These are phyloP conservation scores for Cyprinodon tularosa DNA, from an alignment of 2,113 vertebrate species.

Conservation along the genomic window DNA sequence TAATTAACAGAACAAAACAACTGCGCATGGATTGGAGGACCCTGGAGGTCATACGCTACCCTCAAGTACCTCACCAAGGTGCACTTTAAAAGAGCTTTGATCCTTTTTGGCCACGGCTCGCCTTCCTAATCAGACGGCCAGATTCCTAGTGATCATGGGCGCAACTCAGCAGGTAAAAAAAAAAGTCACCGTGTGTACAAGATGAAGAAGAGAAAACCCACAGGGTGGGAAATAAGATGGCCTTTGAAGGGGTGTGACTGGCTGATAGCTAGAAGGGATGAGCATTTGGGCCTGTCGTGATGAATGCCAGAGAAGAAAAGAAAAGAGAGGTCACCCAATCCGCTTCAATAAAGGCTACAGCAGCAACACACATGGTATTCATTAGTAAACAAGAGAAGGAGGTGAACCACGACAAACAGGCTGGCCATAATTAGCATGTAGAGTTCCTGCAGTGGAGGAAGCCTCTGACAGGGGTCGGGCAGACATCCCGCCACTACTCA, in stretches of 20 bases:
- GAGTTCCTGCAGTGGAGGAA: conserved; percentile 56
- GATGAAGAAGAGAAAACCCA: conserved; percentile 52
- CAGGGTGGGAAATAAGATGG: conserved; percentile 42
- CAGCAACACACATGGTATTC: conserved; percentile 70
- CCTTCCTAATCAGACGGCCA: conserved; percentile 12
- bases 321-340: conserved; percentile 71
- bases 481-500: conserved; percentile 27
- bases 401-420: conserved; percentile 64
- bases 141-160: conserved; percentile 47
- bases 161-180: conserved; percentile 46
- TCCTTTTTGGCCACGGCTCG: conserved; percentile 37
- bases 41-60: conserved; percentile 66
- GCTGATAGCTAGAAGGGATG: conserved; percentile 47
- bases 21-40: conserved; percentile 70
- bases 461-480: conserved; percentile 61
- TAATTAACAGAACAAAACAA: conserved; percentile 83
- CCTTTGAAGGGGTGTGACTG: conserved; percentile 48
- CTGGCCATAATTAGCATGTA: conserved; percentile 73
- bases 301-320: conserved; percentile 42
- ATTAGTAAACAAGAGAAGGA: conserved; percentile 76
- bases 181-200: conserved; percentile 1
- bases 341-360: conserved; percentile 77
- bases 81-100: conserved; percentile 49
- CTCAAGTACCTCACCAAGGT: conserved; percentile 55
- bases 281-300: conserved; percentile 44